Conservation (phyloP, 1,140 invertebrate species). For the Bombyx mandarina region DNA sequence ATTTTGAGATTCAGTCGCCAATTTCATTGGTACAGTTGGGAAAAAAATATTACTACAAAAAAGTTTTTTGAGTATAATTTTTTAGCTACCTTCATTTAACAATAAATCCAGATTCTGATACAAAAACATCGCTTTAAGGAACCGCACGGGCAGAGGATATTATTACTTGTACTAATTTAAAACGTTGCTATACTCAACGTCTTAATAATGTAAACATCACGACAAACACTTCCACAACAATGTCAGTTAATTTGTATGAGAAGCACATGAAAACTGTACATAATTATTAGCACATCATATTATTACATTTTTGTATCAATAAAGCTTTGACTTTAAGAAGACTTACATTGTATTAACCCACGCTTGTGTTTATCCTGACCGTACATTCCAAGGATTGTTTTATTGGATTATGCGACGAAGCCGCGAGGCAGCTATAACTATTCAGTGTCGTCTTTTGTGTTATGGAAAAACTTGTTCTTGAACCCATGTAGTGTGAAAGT, state of each 20-base stretch:
- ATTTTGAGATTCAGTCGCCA: conserved; percentile 71
- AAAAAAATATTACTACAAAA: conserved; percentile 17
- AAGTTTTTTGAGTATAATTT: not conserved
- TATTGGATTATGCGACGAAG: conserved; percentile 69
- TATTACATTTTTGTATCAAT: not conserved
- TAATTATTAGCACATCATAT: too few relatives aligned
- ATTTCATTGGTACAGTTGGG: conserved; percentile 60
- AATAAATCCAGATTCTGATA: too few relatives aligned
- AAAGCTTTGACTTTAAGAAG: too few relatives aligned
- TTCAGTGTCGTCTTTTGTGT: conserved; percentile 71
- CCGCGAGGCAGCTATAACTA: conserved; percentile 70
- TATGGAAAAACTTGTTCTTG: conserved; percentile 72
- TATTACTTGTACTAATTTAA: too few relatives aligned
- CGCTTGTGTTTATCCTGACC: conserved; percentile 28
- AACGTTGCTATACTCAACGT: too few relatives aligned
- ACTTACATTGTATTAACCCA: conserved; percentile 1
- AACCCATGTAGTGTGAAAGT: conserved; percentile 71
- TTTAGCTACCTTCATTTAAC: too few relatives aligned
- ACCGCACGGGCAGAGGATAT: too few relatives aligned
- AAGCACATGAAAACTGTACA: too few relatives aligned
- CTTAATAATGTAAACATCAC: too few relatives aligned
- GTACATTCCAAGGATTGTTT: conserved; percentile 69
- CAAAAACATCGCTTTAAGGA: too few relatives aligned
- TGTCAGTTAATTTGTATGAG: too few relatives aligned
- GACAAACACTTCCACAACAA: too few relatives aligned